Percentiles rank a stretch among this genome's conserved stretches.
Evolutionary conservation across 2,113 vertebrate genomes (phyloP).

Genomic region (Leucopternis melanops): DNA sequence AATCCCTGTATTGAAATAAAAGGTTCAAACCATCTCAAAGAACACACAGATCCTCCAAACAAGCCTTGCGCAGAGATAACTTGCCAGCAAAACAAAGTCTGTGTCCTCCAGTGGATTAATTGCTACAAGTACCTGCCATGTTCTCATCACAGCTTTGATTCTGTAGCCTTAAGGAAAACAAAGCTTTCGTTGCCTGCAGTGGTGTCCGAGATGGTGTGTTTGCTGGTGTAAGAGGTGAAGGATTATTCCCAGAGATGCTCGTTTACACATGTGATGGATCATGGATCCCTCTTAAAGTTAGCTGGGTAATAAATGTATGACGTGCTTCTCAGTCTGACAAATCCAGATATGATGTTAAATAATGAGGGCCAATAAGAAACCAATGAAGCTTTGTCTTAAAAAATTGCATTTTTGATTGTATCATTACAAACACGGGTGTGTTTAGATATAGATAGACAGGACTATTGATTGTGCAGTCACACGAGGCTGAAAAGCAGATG

Average conservation of each 20-base stretch:
- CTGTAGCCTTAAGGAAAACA: background rate
- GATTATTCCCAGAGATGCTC: background rate
- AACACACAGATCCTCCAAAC: conserved; percentile 18
- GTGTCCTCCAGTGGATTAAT: conserved; percentile 28
- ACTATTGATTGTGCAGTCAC: background rate
- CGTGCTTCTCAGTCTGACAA: background rate
- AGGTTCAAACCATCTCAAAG: background rate
- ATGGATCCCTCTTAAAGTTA: background rate
- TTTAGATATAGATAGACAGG: background rate
- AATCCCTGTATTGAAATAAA: background rate
- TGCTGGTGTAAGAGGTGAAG: background rate
- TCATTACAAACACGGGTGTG: background rate
- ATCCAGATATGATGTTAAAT: background rate
- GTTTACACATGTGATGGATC: background rate
- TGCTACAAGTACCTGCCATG: background rate
- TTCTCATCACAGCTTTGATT: conserved; percentile 1
- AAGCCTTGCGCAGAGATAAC: background rate
- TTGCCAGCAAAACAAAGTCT: conserved; percentile 1
- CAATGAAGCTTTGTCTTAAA: background rate
- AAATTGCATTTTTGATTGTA: background rate
- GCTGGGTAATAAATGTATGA: background rate
- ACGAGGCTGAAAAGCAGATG: background rate
- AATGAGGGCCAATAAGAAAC: background rate
- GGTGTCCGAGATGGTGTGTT: background rate
- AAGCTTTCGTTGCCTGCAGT: background rate